These are phyloP conservation scores for Phania funesta DNA, from an alignment of 2,888 invertebrate genomes.

Conservation along the genomic window DNA sequence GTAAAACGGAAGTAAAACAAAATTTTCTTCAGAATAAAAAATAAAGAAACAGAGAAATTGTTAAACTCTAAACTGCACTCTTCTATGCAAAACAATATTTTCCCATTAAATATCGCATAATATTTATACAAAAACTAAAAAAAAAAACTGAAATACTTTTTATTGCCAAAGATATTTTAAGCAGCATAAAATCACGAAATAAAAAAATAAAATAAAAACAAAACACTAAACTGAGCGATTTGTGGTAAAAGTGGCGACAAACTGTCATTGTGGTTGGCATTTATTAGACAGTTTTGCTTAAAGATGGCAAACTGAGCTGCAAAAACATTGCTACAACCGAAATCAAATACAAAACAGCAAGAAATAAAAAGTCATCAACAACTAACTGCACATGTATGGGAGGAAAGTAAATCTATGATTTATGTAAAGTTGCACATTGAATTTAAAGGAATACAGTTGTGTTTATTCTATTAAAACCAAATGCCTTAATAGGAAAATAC, in stretches of 20 bases:
- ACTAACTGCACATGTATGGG: not conserved
- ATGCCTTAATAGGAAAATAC: not conserved
- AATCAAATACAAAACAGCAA: not conserved
- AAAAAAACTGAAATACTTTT: slow-evolving; percentile 12
- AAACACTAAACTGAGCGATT: slow-evolving; percentile 47
- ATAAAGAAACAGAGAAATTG: not conserved
- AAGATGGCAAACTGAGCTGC: slow-evolving; percentile 39
- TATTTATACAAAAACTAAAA: no score
- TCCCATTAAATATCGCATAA: slow-evolving; percentile 32
- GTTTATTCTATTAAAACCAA: slow-evolving; percentile 15
- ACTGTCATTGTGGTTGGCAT: slow-evolving; percentile 65
- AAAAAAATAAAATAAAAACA: slow-evolving; percentile 40
- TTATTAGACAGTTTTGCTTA: slow-evolving; percentile 59
- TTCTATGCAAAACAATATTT: slow-evolving; percentile 25
- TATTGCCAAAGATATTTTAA: slow-evolving; percentile 54
- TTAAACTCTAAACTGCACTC: slow-evolving; percentile 7
- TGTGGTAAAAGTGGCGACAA: slow-evolving; percentile 64
- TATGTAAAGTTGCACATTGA: not conserved
- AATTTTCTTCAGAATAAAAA: not conserved
- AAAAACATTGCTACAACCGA: slow-evolving; percentile 1
- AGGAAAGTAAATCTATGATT: not conserved
- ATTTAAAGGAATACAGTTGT: not conserved
- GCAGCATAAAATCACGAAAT: slow-evolving; percentile 1
- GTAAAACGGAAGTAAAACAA: slow-evolving; percentile 23
- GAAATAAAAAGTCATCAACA: not conserved